phyloP scores from a whole-genome alignment of 2,888 invertebrate genomes.

The Gortyna flavago region DNA sequence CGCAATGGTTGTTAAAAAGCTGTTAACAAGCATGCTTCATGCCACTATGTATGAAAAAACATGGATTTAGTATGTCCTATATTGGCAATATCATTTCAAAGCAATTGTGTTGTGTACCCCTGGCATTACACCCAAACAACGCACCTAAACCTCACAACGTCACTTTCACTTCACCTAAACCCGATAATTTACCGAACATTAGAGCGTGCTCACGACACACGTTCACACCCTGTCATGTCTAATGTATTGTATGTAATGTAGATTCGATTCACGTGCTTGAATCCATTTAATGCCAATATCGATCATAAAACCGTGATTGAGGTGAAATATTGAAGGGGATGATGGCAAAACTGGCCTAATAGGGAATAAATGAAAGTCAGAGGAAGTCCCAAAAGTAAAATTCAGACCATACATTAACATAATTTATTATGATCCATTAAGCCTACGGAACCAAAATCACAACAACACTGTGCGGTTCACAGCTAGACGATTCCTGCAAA shows the following conservation, averaged over 20 bases:
- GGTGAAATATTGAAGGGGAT: slow-evolving; percentile 12
- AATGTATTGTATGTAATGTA: slow-evolving; percentile 54
- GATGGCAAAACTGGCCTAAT: not conserved
- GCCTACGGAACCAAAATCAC: not conserved
- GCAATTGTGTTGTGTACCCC: not conserved
- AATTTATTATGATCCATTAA: not conserved
- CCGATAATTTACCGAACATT: slow-evolving; percentile 18
- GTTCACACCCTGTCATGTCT: slow-evolving; percentile 23
- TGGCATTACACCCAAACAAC: not conserved
- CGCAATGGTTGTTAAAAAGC: not conserved
- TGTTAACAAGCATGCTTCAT: not conserved
- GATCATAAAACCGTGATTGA: slow-evolving; percentile 21
- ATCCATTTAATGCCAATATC: slow-evolving; percentile 9
- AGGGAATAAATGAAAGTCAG: not conserved
- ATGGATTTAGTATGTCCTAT: not conserved
- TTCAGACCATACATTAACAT: not conserved
- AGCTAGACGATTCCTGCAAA: not conserved
- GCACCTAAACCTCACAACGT: not conserved
- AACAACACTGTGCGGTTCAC: not conserved
- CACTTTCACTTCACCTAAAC: slow-evolving; percentile 20
- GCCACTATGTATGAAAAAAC: no score
- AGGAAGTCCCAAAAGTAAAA: not conserved
- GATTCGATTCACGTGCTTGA: slow-evolving; percentile 48
- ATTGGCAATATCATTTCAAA: not conserved
- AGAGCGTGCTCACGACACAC: slow-evolving; percentile 14